Evolutionary conservation across 2,113 vertebrate species (phyloP).

Genomic region (Anarrhichthys ocellatus): DNA sequence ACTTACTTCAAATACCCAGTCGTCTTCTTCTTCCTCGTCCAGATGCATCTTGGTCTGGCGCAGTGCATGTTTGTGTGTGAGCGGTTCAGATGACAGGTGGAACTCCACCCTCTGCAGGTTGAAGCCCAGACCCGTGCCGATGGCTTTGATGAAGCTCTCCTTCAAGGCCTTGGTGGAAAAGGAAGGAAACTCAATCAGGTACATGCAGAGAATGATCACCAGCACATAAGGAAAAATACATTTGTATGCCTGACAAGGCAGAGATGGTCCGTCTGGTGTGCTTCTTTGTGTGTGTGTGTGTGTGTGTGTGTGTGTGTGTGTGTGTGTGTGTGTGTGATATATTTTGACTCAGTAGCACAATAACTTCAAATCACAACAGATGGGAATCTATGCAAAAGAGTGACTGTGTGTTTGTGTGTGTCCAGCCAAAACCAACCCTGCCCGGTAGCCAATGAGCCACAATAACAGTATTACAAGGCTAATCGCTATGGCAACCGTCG

Average conservation of each 20-base stretch:
- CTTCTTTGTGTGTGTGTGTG: constrained; percentile 6
- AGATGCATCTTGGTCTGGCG: constrained; percentile 90
- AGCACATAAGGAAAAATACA: not conserved
- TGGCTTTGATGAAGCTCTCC: constrained; percentile 97
- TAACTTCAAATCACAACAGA: constrained; percentile 52
- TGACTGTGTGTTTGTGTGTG: constrained; percentile 20
- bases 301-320: constrained; percentile 13
- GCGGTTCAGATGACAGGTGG: constrained; percentile 84
- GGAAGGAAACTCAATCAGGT: constrained; percentile 24
- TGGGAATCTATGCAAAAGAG: constrained; percentile 56
- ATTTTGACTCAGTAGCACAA: constrained; percentile 26
- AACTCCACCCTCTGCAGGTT: constrained; percentile 94
- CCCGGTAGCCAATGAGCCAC: constrained; percentile 67
- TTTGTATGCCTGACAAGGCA: constrained; percentile 8
- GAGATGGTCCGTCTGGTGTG: constrained; percentile 23
- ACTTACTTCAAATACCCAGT: constrained; percentile 83
- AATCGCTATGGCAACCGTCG: constrained; percentile 79
- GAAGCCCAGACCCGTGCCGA: constrained; percentile 94
- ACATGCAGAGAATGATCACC: constrained; percentile 14
- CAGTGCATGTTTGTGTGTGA: constrained; percentile 84
- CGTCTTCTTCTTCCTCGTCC: constrained; percentile 85
- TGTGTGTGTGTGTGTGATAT: constrained; percentile 18
- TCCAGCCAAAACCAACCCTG: constrained; percentile 54
- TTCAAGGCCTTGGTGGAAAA: constrained; percentile 88
- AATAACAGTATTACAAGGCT: constrained; percentile 75